phyloP scores from a whole-genome alignment of 1,140 invertebrate genomes.

The Harlomillsia oculata region DNA sequence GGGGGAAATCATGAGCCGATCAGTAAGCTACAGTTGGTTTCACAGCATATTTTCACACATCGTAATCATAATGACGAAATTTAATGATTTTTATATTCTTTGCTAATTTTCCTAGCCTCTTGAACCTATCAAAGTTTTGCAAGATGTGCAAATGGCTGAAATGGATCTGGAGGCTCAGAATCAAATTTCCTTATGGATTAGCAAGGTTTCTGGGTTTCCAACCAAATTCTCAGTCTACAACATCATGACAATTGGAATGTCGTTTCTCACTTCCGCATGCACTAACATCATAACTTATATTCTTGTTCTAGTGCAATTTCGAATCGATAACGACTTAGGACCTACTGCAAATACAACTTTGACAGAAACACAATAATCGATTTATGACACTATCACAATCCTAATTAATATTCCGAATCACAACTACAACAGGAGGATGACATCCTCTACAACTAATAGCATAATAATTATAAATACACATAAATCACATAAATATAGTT shows the following conservation, averaged over 20 bases:
- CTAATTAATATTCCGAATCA: too few species aligned
- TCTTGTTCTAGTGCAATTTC: conserved; percentile 17
- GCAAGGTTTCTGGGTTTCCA: conserved; percentile 1
- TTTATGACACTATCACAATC: neutral
- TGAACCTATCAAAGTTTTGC: neutral
- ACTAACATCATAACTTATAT: conserved; percentile 15
- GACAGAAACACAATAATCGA: neutral
- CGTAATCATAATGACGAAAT: neutral
- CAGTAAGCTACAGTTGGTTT: neutral
- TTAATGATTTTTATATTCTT: neutral
- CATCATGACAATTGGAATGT: conserved; percentile 3
- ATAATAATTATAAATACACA: neutral
- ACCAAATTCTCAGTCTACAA: conserved; percentile 5
- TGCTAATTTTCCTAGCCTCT: neutral
- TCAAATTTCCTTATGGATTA: neutral
- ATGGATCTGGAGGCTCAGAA: neutral
- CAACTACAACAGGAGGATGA: too few species aligned
- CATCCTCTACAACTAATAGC: neutral
- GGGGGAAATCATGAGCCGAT: neutral
- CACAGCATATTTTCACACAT: neutral
- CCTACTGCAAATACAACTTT: neutral
- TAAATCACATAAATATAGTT: neutral
- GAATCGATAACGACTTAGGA: neutral
- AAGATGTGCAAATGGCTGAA: neutral
- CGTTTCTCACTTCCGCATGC: neutral